Evolutionary conservation across 2,888 invertebrate genomes (phyloP).

Genomic region (Rhyacophila evoluta): DNA sequence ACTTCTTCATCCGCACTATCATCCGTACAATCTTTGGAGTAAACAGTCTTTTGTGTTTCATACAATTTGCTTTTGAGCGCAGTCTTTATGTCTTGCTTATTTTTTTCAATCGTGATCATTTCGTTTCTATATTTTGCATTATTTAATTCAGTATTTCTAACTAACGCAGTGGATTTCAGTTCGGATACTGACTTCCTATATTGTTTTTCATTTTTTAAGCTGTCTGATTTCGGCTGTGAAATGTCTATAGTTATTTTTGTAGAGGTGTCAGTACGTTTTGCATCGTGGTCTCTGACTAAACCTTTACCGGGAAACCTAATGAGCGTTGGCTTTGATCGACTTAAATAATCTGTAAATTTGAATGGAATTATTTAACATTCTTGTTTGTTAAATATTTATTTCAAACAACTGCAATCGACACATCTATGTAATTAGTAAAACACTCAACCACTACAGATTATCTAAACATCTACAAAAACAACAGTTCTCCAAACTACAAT

Average conservation of each 20-base stretch:
- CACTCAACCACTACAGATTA: background rate
- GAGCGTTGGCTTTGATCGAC: conserved; percentile 62
- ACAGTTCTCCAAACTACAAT: background rate
- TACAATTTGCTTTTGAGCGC: conserved; percentile 57
- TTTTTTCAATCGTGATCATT: conserved; percentile 44
- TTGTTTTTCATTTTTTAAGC: conserved; percentile 32
- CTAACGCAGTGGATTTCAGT: conserved; percentile 65
- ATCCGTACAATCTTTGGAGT: conserved; percentile 64
- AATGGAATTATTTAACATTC: conserved; percentile 17
- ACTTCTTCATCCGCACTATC: conserved; percentile 73
- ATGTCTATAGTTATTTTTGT: conserved; percentile 66
- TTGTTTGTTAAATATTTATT: background rate
- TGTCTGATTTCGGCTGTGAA: conserved; percentile 58
- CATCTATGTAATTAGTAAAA: background rate
- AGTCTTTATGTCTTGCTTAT: conserved; percentile 39
- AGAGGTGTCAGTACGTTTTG: conserved; percentile 59
- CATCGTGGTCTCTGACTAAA: conserved; percentile 13
- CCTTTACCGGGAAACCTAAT: conserved; percentile 56
- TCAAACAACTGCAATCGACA: background rate
- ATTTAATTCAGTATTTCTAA: conserved; percentile 61
- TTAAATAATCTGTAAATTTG: conserved; percentile 58
- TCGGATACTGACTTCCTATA: conserved; percentile 58
- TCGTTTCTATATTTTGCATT: conserved; percentile 32
- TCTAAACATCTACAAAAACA: background rate
- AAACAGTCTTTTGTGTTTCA: conserved; percentile 60